Base-by-base conservation (phyloP, 2,113 vertebrate genomes). In the Dasyprocta punctata region DNA sequence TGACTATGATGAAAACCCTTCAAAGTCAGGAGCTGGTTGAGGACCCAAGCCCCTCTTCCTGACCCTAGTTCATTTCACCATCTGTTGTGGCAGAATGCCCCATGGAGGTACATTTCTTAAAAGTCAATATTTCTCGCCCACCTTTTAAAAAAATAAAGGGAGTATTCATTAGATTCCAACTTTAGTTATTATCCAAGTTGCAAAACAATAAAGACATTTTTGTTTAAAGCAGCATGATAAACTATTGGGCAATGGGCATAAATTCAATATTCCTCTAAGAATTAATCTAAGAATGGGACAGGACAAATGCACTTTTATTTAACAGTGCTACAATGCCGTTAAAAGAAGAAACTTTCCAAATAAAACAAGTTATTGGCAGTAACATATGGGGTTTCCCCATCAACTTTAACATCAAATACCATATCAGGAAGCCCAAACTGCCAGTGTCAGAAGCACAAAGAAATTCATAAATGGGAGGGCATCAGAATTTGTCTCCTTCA, bases 131-230 rank as follows among this genome's bases (percentile, higher is more conserved):
- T 92, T 58, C 60, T 49, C 63, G 63, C 6, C 4, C 56, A 97
- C 56, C 58, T 89, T 86, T 61, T 81, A 54, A 49, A 71, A n/a
- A 49, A 44, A 95, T 47, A 95, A 89, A 90, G 58, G 41, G 3
- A 0, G 22, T 58, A 97, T 96, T 96, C 92, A 96, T 36, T 77
- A 7, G 22, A 71, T 82, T 65, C 36, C 56, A 90, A 28, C 36
- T 26, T 78, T 81, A 20, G 14, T 30, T 77, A 85, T 67, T 65
- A 56, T 67, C 36, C 85, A 92, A 63, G 10, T 54, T 89, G 54
- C 75, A 78, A 92, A 89, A 92, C 63, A 95, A 98, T 85, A 97
- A 96, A 95, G 95, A 86, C 69, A 92, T 88, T 93, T 94, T 92
- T 95, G 78, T 97, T 95, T 47, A 73, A 97, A 87, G 86, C 12